Evolutionary conservation across 2,113 vertebrate species (phyloP).

Genomic region (Aplodontia rufa): DNA sequence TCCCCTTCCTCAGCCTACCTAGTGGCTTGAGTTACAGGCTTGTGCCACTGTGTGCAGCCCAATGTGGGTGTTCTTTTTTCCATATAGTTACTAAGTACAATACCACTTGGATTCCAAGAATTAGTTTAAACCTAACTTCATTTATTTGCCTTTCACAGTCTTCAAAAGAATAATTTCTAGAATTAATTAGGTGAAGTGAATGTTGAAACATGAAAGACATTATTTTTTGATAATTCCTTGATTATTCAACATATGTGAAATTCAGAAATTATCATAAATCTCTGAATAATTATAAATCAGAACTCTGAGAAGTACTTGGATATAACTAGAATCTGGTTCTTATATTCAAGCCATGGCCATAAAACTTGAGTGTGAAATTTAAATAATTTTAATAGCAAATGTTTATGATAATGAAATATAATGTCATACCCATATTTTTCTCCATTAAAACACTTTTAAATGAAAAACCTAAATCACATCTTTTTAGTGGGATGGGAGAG

Average conservation of each 20-base stretch:
- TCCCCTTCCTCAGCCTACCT: background rate
- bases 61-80: background rate
- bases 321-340: constrained; percentile 36
- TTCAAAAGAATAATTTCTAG: background rate
- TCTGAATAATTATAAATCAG: constrained; percentile 47
- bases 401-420: constrained; percentile 66
- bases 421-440: constrained; percentile 40
- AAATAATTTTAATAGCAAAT: constrained; percentile 52
- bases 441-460: constrained; percentile 68
- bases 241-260: constrained; percentile 11
- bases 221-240: constrained; percentile 37
- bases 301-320: constrained; percentile 2
- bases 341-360: constrained; percentile 30
- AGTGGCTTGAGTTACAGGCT: background rate
- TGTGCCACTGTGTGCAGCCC: background rate
- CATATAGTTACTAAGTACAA: background rate
- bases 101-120: constrained; percentile 3
- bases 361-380: constrained; percentile 58
- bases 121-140: constrained; percentile 37
- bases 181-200: constrained; percentile 22
- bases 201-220: background rate
- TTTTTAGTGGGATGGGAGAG: too few species aligned
- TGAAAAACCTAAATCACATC: constrained; percentile 57
- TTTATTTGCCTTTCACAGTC: background rate
- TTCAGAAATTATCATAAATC: constrained; percentile 47